Percentiles rank a stretch among this genome's conserved stretches.
Evolutionary conservation across 2,888 invertebrate species (phyloP).

Genomic region (Pterobdella sp.): DNA sequence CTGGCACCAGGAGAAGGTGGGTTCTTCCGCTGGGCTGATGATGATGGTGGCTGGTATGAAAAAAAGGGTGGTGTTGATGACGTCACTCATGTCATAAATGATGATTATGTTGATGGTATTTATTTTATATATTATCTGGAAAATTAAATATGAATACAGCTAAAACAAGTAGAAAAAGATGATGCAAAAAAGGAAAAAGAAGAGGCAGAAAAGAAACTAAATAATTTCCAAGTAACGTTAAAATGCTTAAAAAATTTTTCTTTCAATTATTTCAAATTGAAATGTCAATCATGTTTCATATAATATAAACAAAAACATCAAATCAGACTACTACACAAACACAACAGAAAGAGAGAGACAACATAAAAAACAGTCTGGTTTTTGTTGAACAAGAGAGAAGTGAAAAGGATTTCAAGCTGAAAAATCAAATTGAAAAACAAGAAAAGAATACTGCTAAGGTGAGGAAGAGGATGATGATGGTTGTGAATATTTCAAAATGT

Average conservation of each 20-base stretch:
- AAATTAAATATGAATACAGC: too few species aligned
- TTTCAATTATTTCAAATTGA: too few species aligned
- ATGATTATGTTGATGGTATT: too few species aligned
- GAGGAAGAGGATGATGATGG: not conserved
- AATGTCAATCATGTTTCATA: too few species aligned
- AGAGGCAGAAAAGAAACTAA: slow-evolving; percentile 5
- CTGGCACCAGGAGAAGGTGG: too few species aligned
- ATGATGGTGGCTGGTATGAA: too few species aligned
- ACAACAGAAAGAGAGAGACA: not conserved
- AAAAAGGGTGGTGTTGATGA: too few species aligned
- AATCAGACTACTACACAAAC: not conserved
- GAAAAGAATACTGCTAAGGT: not conserved
- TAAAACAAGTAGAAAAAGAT: not conserved
- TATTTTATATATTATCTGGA: too few species aligned
- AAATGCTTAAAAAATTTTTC: too few species aligned
- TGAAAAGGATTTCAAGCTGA: not conserved
- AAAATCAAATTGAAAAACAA: not conserved
- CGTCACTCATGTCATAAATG: too few species aligned
- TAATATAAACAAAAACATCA: not conserved
- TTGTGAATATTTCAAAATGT: too few species aligned
- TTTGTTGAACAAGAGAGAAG: not conserved
- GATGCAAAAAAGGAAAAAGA: not conserved
- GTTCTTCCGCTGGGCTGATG: too few species aligned
- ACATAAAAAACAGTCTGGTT: not conserved
- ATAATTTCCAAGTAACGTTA: not conserved